These are phyloP conservation scores for Pterois miles DNA, from an alignment of 2,797 vertebrate genomes.

Conservation along the genomic window DNA sequence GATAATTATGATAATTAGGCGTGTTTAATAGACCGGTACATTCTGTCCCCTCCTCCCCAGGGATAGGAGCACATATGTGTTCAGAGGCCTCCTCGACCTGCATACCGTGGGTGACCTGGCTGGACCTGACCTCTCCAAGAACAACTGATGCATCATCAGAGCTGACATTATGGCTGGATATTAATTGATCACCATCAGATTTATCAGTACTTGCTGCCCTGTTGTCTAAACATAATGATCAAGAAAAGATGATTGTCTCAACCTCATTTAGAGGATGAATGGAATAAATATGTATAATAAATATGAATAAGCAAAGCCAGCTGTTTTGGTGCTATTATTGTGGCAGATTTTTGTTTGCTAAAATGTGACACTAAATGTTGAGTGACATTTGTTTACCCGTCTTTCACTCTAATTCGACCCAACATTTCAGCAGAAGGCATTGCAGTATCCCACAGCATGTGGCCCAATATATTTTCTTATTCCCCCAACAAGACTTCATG, in stretches of 20 bases:
- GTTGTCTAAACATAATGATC: background rate
- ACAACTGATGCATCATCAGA: conserved; percentile 16
- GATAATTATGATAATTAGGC: conserved; percentile 78
- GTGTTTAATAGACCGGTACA: conserved; percentile 70
- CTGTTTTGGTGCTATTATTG: background rate
- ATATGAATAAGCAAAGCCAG: conserved; percentile 10
- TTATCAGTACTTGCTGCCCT: background rate
- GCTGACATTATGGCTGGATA: background rate
- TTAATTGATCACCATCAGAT: conserved; percentile 9
- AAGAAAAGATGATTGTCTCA: background rate
- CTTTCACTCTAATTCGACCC: background rate
- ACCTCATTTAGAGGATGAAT: background rate
- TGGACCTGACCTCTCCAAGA: conserved; percentile 40
- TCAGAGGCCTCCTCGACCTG: conserved; percentile 21
- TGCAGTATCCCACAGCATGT: conserved; percentile 31
- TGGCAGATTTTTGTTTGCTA: background rate
- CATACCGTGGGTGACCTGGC: conserved; percentile 29
- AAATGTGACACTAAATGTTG: background rate
- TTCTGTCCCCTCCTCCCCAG: conserved; percentile 19
- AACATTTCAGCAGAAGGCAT: background rate
- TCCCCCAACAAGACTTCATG: conserved; percentile 43
- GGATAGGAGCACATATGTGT: conserved; percentile 16
- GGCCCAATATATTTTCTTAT: conserved; percentile 36
- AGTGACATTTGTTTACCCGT: background rate
- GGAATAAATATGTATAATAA: background rate